phyloP scores from a whole-genome alignment of 2,113 vertebrate species.

The Phycodurus eques region DNA sequence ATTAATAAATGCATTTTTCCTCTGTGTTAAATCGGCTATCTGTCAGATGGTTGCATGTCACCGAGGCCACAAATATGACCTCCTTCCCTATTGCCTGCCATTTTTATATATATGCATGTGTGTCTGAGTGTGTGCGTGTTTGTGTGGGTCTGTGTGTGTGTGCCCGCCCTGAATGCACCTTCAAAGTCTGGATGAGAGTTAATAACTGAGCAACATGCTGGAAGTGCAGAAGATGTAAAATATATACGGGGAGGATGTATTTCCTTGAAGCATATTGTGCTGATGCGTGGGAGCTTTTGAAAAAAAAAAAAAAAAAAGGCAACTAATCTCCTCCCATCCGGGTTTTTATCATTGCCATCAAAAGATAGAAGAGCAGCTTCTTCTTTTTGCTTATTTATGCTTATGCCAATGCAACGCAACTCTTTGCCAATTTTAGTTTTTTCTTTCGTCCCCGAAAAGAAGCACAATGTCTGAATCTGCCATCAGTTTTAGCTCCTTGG shows the following conservation, averaged over 20 bases:
- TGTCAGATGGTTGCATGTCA: conserved; percentile 69
- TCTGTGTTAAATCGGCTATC: conserved; percentile 69
- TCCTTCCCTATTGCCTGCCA: conserved; percentile 53
- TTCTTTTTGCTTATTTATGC: conserved; percentile 51
- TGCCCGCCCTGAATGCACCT: conserved; percentile 25
- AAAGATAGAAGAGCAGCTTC: conserved; percentile 46
- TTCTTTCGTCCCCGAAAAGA: conserved; percentile 7
- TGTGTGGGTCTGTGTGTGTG: too few species aligned
- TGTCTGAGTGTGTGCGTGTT: neutral
- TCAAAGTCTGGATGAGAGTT: conserved; percentile 34
- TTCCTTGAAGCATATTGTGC: conserved; percentile 44
- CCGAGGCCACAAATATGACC: conserved; percentile 57
- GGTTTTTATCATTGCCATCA: conserved; percentile 62
- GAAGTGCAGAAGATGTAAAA: conserved; percentile 33
- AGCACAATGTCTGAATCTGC: conserved; percentile 30
- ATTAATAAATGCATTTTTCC: conserved; percentile 72
- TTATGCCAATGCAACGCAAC: conserved; percentile 50
- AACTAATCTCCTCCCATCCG: conserved; percentile 52
- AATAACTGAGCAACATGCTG: conserved; percentile 28
- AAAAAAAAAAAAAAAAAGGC: conserved; percentile 37
- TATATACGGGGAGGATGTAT: conserved; percentile 29
- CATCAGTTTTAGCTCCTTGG: conserved; percentile 46
- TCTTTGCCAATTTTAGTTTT: conserved; percentile 38
- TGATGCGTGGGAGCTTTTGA: conserved; percentile 34
- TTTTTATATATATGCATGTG: conserved; percentile 11